Conservation (phyloP, 2,797 vertebrate species). For the Microchirus variegatus region DNA sequence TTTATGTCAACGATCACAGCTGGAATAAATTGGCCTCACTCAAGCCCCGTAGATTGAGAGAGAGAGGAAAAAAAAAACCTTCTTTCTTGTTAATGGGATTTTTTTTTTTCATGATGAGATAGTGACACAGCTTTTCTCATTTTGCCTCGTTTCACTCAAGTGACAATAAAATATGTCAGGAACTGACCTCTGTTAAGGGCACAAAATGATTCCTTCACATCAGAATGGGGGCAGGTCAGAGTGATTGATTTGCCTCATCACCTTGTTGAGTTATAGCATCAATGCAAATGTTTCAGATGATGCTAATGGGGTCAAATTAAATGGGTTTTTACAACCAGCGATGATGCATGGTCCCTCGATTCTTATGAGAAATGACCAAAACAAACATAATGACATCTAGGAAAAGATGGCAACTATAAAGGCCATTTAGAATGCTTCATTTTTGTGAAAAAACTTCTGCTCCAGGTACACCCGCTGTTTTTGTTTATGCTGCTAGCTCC, state of each 20-base stretch:
- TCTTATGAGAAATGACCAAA: no score
- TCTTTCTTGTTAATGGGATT: conserved; percentile 3
- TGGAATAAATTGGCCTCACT: conserved; percentile 25
- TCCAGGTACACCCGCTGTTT: no score
- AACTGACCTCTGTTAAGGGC: conserved; percentile 4
- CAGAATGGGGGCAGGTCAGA: neutral
- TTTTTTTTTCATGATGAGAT: conserved; percentile 17
- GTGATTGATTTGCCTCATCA: neutral
- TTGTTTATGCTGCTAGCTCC: no score
- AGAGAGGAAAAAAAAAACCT: conserved; percentile 26
- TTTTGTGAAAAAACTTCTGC: no score
- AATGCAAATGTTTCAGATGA: neutral
- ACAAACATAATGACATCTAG: no score
- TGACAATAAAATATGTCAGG: conserved; percentile 13
- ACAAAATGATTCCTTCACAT: conserved; percentile 1
- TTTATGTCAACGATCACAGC: conserved; percentile 15
- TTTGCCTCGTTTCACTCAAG: conserved; percentile 27
- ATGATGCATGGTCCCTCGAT: no score
- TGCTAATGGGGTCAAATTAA: neutral
- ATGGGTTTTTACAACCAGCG: no score
- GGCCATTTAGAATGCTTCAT: no score
- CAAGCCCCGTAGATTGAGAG: neutral
- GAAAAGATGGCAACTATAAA: no score
- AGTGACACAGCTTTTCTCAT: conserved; percentile 28
- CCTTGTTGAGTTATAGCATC: no score